Conservation (phyloP, 2,888 invertebrate species). For the Apodemia mormo region DNA sequence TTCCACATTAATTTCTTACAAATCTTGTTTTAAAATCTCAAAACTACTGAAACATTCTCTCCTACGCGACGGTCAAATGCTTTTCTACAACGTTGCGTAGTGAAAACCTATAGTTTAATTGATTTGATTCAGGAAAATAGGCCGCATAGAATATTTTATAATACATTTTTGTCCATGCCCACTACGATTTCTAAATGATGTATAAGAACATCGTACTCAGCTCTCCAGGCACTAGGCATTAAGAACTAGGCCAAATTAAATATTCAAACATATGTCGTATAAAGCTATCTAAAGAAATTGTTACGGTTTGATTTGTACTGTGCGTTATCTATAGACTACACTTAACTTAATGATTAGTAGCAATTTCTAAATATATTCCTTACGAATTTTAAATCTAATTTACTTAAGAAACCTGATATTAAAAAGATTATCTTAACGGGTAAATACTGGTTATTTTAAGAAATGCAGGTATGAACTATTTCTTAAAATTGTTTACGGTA, state of each 20-base stretch:
- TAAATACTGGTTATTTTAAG: constrained; percentile 29
- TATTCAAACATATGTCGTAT: background rate
- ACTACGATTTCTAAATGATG: too few relatives aligned
- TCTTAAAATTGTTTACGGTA: constrained; percentile 38
- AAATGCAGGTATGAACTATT: constrained; percentile 35
- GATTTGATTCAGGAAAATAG: too few relatives aligned
- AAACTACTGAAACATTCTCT: too few relatives aligned
- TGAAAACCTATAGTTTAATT: too few relatives aligned
- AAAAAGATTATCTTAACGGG: constrained; percentile 31
- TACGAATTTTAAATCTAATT: background rate
- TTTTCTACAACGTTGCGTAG: too few relatives aligned
- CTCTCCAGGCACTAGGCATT: too few relatives aligned
- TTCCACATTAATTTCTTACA: too few relatives aligned
- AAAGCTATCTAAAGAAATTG: background rate
- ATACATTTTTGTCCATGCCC: too few relatives aligned
- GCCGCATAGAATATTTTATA: too few relatives aligned
- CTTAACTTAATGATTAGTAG: background rate
- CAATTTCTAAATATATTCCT: background rate
- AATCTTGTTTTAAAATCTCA: too few relatives aligned
- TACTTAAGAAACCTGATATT: constrained; percentile 30
- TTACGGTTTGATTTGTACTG: background rate
- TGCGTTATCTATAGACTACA: background rate
- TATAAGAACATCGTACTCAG: too few relatives aligned
- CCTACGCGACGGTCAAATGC: too few relatives aligned
- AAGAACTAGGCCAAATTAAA: background rate